Conservation (phyloP, 2,113 vertebrate species). For the Onychostoma macrolepis region DNA sequence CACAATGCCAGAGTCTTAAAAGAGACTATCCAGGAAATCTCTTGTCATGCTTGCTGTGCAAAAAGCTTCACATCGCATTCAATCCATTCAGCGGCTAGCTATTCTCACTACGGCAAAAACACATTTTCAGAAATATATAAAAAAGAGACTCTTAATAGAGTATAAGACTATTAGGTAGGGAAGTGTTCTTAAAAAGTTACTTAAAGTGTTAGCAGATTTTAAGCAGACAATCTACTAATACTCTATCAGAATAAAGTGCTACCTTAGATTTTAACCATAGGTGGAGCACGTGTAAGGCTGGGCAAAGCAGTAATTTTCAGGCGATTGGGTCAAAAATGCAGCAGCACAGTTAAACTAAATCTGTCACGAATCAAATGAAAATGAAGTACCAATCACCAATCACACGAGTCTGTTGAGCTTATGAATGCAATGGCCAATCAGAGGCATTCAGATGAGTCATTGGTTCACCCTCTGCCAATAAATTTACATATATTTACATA, state of each 20-base stretch:
- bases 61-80: neutral
- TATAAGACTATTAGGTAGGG: neutral
- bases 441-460: too few relatives aligned
- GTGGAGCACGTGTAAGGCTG: too few relatives aligned
- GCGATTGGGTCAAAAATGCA: too few relatives aligned
- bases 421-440: too few relatives aligned
- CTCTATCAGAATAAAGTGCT: neutral
- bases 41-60: constrained; percentile 31
- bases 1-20: constrained; percentile 70
- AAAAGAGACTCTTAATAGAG: neutral
- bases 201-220: too few relatives aligned
- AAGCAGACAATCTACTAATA: too few relatives aligned
- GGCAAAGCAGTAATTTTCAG: too few relatives aligned
- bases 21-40: constrained; percentile 46
- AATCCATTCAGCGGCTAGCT: neutral
- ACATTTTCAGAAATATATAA: neutral
- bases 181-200: neutral
- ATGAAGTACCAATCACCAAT: too few relatives aligned
- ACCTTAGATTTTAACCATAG: neutral
- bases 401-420: too few relatives aligned
- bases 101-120: neutral
- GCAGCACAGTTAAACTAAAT: too few relatives aligned
- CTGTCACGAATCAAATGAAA: too few relatives aligned
- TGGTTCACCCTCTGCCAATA: too few relatives aligned
- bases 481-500: neutral